Base-by-base conservation (phyloP, 1,140 invertebrate species). In the Sarcophaga bullata region DNA sequence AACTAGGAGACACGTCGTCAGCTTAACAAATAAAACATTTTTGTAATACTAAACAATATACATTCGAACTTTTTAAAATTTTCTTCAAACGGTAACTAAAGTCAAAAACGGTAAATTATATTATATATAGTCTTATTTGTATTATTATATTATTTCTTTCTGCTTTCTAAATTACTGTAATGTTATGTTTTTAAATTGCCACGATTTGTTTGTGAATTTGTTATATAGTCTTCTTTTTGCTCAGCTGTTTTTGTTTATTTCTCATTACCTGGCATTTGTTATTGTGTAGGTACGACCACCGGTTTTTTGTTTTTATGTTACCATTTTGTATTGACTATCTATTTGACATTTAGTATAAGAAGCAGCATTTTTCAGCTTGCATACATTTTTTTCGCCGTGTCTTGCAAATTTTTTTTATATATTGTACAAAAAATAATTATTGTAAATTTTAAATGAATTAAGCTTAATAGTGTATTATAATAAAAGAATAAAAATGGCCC, bases 401-500 rank as follows among this genome's bases (percentile, higher is more conserved):
- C 75, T 78, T 78, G 75, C 75, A 78, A 78, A 50, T 50, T 49
- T 78, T 50, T 76, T 78, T 76, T 78, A 78, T 50, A 78, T 50
- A 50, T 78, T 78, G 75, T 78, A 78, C 49, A 78, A 78, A 78
- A 52, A 78, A 25, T 50, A 46, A 50, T 78, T 78, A 78, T 78
- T 78, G 75, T 78, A 78, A 78, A 78, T 78, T 78, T 17, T 78
- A 78, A 78, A 78, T 78, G 75, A 78, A 50, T 78, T 78, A 78
- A 50, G 47, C 15, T 78, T 50, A 78, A 52, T 52, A 78, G 49
- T 52, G 48, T 50, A 48, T 83, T 37, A 46, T 75, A 50, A 46
- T 50, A 83, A 83, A 82, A 80, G 25, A 72, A 80, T 19, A 85
- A 25, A 49, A n/a, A 88, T 88, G 87, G 85, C 86, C 80, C 86